Evolutionary conservation across 2,797 vertebrate genomes (phyloP), one percentile per base, ranked within the genome.

Genomic region (Vespertilio murinus): DNA sequence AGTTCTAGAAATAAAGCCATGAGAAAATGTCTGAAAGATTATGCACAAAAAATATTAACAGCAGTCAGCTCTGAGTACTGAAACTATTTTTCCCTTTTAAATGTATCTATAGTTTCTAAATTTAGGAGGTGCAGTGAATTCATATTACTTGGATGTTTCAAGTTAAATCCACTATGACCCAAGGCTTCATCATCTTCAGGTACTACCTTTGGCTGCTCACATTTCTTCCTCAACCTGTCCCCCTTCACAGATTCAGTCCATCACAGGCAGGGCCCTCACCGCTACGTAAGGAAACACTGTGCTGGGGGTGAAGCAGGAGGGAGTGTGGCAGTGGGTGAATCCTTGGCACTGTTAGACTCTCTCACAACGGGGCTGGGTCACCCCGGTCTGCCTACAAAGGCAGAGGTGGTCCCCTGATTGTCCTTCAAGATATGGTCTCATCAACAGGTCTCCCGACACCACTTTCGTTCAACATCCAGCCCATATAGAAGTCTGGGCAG

Each of bases 91-190:
- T 73, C 70, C 6, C 47, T 61, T 61, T 54, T 82, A 45, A 81
- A 94, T 4, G 14, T 49, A 87, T 10, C n/a, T 52, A 13, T 56
- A 69, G n/a, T 96, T 95, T 89, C 91, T 75, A 82, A 88, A 94
- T 80, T 47, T 79, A 35, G 61, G 12, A 17, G 7, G 0, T 33
- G 5, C 3, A 40, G 5, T 85, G 40, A 83, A 70, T 71, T 88
- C 33, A n/a, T 30, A 69, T 54, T 33, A 71, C 42, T 81, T 12
- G 22, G 8, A 33, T 90, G 52, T 75, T 79, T 56, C 54, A 84
- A 84, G 49, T 85, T 70, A 91, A 83, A 80, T 79, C 20, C 79
- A 83, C 28, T 20, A 5, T 6, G 28, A 84, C 25, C 20, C 61
- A 75, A 52, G 25, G 35, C 30, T 38, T 75, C 38, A 54, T 23